Evolutionary conservation across 2,888 invertebrate genomes (phyloP).

Genomic region (Allophyes oxyacanthae): DNA sequence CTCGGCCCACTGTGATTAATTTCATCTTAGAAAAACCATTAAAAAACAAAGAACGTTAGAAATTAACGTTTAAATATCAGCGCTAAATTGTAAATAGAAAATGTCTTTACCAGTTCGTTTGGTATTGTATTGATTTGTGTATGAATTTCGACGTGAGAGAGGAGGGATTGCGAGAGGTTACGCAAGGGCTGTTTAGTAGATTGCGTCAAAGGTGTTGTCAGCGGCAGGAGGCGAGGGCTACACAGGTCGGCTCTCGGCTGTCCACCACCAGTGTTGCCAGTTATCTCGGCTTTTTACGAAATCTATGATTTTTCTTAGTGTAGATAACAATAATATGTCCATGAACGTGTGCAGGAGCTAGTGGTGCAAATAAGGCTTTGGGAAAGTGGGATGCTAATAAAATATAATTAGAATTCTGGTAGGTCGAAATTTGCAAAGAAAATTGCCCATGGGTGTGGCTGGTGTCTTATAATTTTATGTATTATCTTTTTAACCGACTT

Average conservation of each 20-base stretch:
- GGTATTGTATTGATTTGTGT: slow-evolving; percentile 72
- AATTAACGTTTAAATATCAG: slow-evolving; percentile 6
- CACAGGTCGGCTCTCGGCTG: slow-evolving; percentile 71
- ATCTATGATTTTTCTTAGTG: not conserved
- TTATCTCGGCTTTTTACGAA: slow-evolving; percentile 3
- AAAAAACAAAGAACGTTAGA: not conserved
- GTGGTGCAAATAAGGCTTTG: no score
- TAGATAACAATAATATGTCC: not conserved
- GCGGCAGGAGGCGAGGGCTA: slow-evolving; percentile 76
- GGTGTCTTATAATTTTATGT: no score
- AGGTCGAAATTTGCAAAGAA: no score
- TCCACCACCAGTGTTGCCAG: slow-evolving; percentile 59
- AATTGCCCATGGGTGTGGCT: no score
- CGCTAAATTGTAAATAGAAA: slow-evolving; percentile 64
- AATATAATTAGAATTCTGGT: no score
- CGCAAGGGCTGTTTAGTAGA: slow-evolving; percentile 76
- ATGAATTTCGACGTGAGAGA: slow-evolving; percentile 72
- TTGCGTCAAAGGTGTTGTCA: slow-evolving; percentile 83
- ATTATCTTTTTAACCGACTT: no score
- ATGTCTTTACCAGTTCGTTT: slow-evolving; percentile 64
- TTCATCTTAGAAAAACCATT: not conserved
- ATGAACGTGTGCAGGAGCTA: no score
- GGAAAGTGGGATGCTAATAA: no score
- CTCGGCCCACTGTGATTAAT: no score
- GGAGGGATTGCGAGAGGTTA: slow-evolving; percentile 77